phyloP scores from a whole-genome alignment of 2,797 vertebrate species.

The Coregonus ussuriensis region DNA sequence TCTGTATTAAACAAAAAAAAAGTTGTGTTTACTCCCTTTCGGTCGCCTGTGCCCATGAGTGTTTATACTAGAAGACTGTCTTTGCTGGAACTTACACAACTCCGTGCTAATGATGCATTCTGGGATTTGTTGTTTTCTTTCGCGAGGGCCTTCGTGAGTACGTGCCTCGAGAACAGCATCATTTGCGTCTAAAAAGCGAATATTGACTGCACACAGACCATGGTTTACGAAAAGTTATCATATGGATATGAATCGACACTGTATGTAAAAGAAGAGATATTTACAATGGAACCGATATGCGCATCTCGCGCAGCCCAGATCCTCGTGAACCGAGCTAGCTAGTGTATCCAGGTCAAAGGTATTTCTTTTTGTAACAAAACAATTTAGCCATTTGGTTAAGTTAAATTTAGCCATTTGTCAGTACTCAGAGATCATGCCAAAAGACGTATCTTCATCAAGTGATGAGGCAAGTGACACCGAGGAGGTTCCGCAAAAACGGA shows the following conservation, averaged over 20 bases:
- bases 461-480: slow-evolving; percentile 40
- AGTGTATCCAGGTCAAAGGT: slow-evolving; percentile 44
- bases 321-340: not conserved
- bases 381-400: too few species aligned
- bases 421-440: slow-evolving; percentile 45
- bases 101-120: slow-evolving; percentile 53
- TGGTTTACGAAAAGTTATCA: not conserved
- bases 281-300: not conserved
- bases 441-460: slow-evolving; percentile 49
- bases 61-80: slow-evolving; percentile 62
- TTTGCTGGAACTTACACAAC: slow-evolving; percentile 72
- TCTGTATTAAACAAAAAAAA: slow-evolving; percentile 23
- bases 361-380: slow-evolving; percentile 35
- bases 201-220: not conserved
- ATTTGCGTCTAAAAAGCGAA: not conserved
- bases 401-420: not conserved
- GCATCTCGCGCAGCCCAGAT: not conserved
- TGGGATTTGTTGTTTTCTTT: slow-evolving; percentile 66
- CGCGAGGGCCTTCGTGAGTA: not conserved
- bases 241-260: not conserved
- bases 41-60: slow-evolving; percentile 59
- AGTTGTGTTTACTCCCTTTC: slow-evolving; percentile 70
- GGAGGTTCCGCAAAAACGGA: not conserved
- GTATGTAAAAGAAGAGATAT: not conserved
- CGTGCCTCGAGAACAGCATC: not conserved